Conservation (phyloP, 2,888 invertebrate species). For the Drosophila niveifrons region DNA sequence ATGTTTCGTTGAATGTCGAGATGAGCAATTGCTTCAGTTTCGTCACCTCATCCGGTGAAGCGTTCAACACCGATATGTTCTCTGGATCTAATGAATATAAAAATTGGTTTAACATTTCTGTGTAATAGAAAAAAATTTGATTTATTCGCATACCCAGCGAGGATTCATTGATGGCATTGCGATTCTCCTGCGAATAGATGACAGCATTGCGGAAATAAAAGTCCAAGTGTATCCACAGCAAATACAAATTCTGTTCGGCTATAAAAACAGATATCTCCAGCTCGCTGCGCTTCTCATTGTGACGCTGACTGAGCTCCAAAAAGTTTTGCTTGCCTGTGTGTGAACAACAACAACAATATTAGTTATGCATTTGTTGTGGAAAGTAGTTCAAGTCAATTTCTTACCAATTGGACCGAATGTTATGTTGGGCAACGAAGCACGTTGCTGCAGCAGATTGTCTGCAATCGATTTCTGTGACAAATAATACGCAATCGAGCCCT, state of each 20-base stretch:
- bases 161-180: conserved; percentile 60
- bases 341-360: neutral
- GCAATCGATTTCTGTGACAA: conserved; percentile 86
- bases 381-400: neutral
- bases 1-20: conserved; percentile 91
- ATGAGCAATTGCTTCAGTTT: conserved; percentile 90
- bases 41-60: conserved; percentile 88
- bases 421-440: conserved; percentile 57
- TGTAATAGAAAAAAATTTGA: too few species aligned
- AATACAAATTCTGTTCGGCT: conserved; percentile 90
- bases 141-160: conserved; percentile 44
- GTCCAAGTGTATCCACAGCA: conserved; percentile 92
- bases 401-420: conserved; percentile 59
- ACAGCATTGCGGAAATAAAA: conserved; percentile 89
- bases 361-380: neutral
- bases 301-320: conserved; percentile 86
- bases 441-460: conserved; percentile 84
- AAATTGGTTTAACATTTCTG: too few species aligned
- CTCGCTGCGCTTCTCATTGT: conserved; percentile 87
- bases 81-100: conserved; percentile 81
- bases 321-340: conserved; percentile 83
- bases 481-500: conserved; percentile 87
- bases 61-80: conserved; percentile 86
- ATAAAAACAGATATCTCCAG: conserved; percentile 89
- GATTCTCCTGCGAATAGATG: conserved; percentile 83